These are phyloP conservation scores for Hapalemur alaotrensis DNA, from an alignment of 2,797 vertebrate genomes.

Conservation along the genomic window DNA sequence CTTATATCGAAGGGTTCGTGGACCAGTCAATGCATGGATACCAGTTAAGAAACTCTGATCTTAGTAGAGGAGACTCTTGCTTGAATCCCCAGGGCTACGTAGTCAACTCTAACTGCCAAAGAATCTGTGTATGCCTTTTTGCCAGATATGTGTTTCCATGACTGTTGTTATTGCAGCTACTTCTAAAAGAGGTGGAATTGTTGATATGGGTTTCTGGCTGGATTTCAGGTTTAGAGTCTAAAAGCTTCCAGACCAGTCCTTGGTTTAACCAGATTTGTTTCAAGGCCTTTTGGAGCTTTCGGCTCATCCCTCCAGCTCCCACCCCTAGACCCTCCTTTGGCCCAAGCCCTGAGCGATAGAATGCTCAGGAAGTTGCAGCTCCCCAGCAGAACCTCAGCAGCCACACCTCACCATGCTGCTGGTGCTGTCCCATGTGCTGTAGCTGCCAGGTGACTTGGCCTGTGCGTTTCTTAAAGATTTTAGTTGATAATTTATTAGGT, in stretches of 20 bases:
- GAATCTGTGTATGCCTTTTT: not conserved
- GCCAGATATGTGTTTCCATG: not conserved
- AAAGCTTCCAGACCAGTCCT: not conserved
- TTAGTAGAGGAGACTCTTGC: not conserved
- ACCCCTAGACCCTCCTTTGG: not conserved
- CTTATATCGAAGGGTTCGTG: not conserved
- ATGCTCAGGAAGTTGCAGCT: not conserved
- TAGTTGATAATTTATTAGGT: not conserved
- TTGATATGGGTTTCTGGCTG: not conserved
- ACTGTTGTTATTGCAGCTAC: not conserved
- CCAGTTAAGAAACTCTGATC: not conserved
- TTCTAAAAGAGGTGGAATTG: not conserved
- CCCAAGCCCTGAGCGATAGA: not conserved
- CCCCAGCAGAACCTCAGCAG: not conserved
- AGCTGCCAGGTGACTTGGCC: not conserved
- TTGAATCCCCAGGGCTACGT: not conserved
- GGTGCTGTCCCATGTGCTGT: not conserved
- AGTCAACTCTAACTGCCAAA: not conserved
- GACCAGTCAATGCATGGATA: not conserved
- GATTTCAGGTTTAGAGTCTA: conserved; percentile 13
- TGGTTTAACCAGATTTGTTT: not conserved
- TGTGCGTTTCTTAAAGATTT: not conserved
- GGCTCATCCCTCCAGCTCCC: not conserved
- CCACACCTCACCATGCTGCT: not conserved
- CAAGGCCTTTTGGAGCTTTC: not conserved